Evolutionary conservation across 2,888 invertebrate species (phyloP).

Genomic region (Ophion obscuratus): DNA sequence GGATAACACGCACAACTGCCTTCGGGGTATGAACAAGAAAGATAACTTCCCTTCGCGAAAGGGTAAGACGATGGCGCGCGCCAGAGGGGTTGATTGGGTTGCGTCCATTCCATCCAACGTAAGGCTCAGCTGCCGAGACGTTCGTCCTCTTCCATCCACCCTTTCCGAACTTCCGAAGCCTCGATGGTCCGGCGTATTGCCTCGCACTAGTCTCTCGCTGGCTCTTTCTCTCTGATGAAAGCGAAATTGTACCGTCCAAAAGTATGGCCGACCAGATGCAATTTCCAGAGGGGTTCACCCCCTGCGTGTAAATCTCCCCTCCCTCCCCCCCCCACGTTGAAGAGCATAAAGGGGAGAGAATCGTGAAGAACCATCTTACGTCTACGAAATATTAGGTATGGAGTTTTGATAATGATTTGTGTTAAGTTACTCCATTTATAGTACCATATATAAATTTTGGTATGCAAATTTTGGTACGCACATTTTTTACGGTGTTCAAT

Average conservation of each 20-base stretch:
- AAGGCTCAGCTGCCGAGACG: conserved; percentile 60
- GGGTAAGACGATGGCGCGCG: conserved; percentile 81
- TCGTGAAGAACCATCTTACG: conserved; percentile 40
- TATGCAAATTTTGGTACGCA: too few relatives aligned
- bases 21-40: conserved; percentile 81
- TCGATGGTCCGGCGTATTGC: conserved; percentile 55
- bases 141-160: conserved; percentile 60
- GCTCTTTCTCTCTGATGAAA: conserved; percentile 78
- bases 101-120: conserved; percentile 75
- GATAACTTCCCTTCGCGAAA: conserved; percentile 81
- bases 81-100: conserved; percentile 82
- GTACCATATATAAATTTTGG: too few relatives aligned
- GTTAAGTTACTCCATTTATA: neutral
- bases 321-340: conserved; percentile 12
- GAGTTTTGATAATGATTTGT: conserved; percentile 2
- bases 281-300: conserved; percentile 74
- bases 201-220: conserved; percentile 70
- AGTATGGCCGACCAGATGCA: conserved; percentile 81
- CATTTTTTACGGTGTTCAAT: too few relatives aligned
- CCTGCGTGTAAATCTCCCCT: neutral
- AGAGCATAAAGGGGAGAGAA: conserved; percentile 45
- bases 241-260: conserved; percentile 79
- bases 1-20: conserved; percentile 65
- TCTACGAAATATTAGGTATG: conserved; percentile 12
- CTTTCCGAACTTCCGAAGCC: conserved; percentile 58